Evolutionary conservation across 2,888 invertebrate genomes (phyloP).

Genomic region (Rotaria socialis): DNA sequence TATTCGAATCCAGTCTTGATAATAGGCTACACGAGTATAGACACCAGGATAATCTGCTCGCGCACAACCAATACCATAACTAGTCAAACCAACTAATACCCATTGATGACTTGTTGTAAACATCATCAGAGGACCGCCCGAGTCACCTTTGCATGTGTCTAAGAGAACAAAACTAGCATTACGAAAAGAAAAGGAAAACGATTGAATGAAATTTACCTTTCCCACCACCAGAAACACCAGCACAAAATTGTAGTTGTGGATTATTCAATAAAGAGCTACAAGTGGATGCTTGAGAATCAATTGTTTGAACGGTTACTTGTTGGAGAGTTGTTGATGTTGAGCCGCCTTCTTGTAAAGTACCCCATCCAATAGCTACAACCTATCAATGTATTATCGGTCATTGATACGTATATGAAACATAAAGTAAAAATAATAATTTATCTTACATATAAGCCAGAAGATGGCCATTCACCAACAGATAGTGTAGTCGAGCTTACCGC

Average conservation of each 20-base stretch:
- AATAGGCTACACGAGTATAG: too few relatives aligned
- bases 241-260: not conserved
- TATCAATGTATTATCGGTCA: not conserved
- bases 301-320: not conserved
- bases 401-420: not conserved
- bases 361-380: not conserved
- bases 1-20: too few relatives aligned
- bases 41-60: not conserved
- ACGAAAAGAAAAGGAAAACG: too few relatives aligned
- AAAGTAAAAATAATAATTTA: not conserved
- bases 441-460: not conserved
- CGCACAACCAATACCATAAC: not conserved
- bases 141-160: conserved; percentile 33
- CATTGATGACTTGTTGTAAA: not conserved
- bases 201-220: not conserved
- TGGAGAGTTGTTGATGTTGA: not conserved
- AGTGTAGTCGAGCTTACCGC: not conserved
- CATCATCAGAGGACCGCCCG: conserved; percentile 7
- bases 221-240: not conserved
- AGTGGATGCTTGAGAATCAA: not conserved
- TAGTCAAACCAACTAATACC: not conserved
- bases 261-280: not conserved
- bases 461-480: not conserved
- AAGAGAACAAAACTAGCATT: not conserved
- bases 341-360: not conserved